Evolutionary conservation across 2,888 invertebrate genomes (phyloP).

Genomic region (Neuroscelio doddi): DNA sequence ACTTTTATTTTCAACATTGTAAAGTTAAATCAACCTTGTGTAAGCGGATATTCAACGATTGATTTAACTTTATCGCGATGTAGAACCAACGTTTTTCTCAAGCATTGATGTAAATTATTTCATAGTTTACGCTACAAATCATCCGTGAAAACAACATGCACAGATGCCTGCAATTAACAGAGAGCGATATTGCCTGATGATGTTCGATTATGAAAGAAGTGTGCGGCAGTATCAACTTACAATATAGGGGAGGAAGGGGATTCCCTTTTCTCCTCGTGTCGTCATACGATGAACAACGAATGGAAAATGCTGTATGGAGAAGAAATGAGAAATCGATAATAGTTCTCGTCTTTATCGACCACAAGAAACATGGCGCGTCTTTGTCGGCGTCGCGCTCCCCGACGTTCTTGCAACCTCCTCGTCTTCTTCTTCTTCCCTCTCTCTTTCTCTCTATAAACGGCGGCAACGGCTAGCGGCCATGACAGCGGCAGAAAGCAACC

Average conservation of each 20-base stretch:
- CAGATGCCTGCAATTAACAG: slow-evolving; percentile 14
- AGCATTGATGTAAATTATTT: too few species aligned
- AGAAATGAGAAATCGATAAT: slow-evolving; percentile 44
- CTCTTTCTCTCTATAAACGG: background rate
- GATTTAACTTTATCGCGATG: too few species aligned
- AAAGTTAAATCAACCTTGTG: too few species aligned
- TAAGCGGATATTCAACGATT: too few species aligned
- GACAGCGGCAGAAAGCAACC: too few species aligned
- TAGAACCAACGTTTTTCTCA: too few species aligned
- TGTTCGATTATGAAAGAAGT: slow-evolving; percentile 31
- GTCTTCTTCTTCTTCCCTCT: slow-evolving; percentile 7
- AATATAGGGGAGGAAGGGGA: background rate
- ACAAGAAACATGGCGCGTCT: slow-evolving; percentile 25
- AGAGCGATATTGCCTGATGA: slow-evolving; percentile 31
- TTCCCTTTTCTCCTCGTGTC: background rate
- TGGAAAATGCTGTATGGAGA: background rate
- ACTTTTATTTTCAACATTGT: too few species aligned
- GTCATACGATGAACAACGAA: slow-evolving; percentile 4
- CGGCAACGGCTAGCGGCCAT: background rate
- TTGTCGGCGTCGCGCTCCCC: slow-evolving; percentile 1
- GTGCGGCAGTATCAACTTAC: slow-evolving; percentile 30
- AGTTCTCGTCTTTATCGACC: slow-evolving; percentile 48
- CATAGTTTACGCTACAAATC: too few species aligned
- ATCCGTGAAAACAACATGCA: too few species aligned
- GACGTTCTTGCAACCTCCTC: background rate